Evolutionary conservation across 2,797 vertebrate species (phyloP).

Genomic region (Rhinoraja longicauda): DNA sequence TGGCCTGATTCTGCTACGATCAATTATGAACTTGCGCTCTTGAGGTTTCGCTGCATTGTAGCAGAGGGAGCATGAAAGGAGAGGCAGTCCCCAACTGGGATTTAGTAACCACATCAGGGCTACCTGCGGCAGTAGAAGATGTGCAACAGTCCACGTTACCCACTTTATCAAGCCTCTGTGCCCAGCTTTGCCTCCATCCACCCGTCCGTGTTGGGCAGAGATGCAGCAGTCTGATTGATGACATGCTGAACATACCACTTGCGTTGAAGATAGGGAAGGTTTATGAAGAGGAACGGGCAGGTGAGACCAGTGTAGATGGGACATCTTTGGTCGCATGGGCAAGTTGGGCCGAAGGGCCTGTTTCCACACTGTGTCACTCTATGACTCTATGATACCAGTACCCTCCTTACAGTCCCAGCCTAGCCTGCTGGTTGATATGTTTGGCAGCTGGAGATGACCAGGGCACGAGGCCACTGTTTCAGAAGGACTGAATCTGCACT

Average conservation of each 20-base stretch:
- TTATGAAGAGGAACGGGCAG: too few species aligned
- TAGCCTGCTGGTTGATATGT: too few species aligned
- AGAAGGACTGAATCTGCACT: background rate
- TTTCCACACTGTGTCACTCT: too few species aligned
- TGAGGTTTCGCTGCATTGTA: background rate
- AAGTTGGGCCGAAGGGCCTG: too few species aligned
- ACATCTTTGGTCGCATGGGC: too few species aligned
- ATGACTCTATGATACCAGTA: background rate
- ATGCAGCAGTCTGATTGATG: background rate
- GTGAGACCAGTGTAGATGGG: too few species aligned
- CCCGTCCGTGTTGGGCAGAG: background rate
- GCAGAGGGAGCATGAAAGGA: background rate
- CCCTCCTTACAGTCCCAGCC: background rate
- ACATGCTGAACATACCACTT: background rate
- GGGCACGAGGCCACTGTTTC: background rate
- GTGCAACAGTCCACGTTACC: background rate
- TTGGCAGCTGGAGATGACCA: background rate
- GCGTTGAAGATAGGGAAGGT: too few species aligned
- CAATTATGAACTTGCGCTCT: too few species aligned
- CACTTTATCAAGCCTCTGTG: background rate
- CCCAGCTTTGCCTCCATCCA: background rate
- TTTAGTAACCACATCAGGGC: background rate
- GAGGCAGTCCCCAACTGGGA: background rate
- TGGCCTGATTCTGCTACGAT: too few species aligned
- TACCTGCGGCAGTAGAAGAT: background rate